Conservation (phyloP, 1,140 invertebrate genomes). For the Oncopeltus fasciatus region DNA sequence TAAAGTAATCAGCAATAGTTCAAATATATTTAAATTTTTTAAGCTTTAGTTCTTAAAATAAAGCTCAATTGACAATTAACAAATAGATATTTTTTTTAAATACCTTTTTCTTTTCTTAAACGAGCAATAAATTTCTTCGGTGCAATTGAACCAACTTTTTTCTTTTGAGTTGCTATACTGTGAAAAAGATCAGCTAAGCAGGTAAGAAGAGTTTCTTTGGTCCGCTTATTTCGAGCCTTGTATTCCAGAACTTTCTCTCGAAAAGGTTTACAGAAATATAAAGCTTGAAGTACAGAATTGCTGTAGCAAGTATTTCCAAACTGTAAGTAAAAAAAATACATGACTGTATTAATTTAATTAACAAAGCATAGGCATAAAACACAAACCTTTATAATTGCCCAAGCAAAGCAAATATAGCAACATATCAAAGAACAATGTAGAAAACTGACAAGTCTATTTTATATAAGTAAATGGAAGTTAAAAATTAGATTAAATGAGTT, state of each 20-base stretch:
- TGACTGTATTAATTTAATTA: neutral
- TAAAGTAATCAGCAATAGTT: no score
- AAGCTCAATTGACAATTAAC: no score
- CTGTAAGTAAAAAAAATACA: constrained; percentile 42
- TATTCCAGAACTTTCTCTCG: constrained; percentile 97
- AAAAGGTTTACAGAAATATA: constrained; percentile 98
- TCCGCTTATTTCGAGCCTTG: constrained; percentile 92
- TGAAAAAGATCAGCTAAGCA: constrained; percentile 97
- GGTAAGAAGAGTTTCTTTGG: constrained; percentile 93
- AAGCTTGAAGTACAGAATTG: constrained; percentile 96
- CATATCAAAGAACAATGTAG: no score
- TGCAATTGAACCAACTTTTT: constrained; percentile 97
- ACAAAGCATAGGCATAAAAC: no score
- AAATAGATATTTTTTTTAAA: no score
- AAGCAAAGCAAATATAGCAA: no score
- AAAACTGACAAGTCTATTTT: no score
- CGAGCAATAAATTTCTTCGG: constrained; percentile 99
- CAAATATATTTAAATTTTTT: no score
- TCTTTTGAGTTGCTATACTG: constrained; percentile 97
- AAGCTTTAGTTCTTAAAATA: no score
- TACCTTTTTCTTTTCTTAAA: constrained; percentile 97
- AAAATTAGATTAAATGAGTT: no score
- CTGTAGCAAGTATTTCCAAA: constrained; percentile 99
- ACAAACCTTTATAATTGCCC: no score
- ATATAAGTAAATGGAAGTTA: no score